A percentile compares a stretch with the other conserved stretches of the same genome.
Evolutionary conservation across 2,113 vertebrate genomes (phyloP).

Genomic region (Microtus ochrogaster): DNA sequence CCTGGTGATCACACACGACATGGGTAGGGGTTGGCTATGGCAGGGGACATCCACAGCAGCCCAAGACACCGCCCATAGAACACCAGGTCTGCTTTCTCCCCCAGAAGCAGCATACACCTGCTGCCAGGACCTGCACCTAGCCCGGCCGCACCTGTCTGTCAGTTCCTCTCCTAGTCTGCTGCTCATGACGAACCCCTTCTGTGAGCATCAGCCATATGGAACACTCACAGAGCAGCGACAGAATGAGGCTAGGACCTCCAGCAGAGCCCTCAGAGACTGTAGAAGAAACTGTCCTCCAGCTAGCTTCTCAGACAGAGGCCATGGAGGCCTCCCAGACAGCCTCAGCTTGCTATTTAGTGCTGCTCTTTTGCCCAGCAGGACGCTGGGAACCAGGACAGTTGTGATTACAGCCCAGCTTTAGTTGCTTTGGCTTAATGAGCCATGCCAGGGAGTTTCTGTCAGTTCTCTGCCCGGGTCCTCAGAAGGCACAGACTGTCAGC

Average conservation of each 20-base stretch:
- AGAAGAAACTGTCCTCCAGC: neutral
- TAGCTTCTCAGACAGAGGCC: neutral
- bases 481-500: neutral
- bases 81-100: neutral
- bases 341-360: neutral
- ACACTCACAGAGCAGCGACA: neutral
- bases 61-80: neutral
- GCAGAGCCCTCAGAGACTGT: neutral
- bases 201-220: too few species aligned
- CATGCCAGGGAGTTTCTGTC: conserved; percentile 4
- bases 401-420: conserved; percentile 2
- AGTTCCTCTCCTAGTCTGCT: neutral
- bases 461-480: neutral
- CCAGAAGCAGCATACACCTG: neutral
- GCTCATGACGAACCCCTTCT: neutral
- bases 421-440: conserved; percentile 12
- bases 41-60: neutral
- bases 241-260: neutral
- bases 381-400: conserved; percentile 17
- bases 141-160: too few species aligned
- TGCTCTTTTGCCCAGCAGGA: neutral
- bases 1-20: neutral
- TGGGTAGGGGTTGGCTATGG: neutral
- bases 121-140: neutral
- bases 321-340: neutral